phyloP scores from a whole-genome alignment of 2,113 vertebrate genomes.

The Cinclus cinclus region DNA sequence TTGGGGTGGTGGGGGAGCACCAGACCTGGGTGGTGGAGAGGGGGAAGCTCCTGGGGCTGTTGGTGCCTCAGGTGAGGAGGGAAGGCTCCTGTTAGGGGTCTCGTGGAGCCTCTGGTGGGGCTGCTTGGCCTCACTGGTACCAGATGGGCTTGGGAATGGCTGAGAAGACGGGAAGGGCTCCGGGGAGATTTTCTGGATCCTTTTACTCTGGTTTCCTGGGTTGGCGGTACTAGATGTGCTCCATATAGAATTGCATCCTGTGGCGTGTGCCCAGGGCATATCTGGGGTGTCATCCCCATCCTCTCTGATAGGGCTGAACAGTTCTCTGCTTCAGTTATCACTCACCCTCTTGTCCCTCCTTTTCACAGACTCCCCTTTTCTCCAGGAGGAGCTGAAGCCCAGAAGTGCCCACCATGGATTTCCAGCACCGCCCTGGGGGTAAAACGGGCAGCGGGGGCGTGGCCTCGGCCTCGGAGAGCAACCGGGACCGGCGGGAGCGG shows the following conservation, averaged over 20 bases:
- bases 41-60: neutral
- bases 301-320: fast-evolving
- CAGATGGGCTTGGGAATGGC: too few species aligned
- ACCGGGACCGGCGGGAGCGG: constrained; percentile 90
- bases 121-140: neutral
- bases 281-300: fast-evolving
- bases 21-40: neutral
- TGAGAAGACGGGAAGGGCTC: neutral
- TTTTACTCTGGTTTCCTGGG: neutral
- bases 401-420: constrained; percentile 82
- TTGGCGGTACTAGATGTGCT: too few species aligned
- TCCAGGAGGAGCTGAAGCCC: neutral
- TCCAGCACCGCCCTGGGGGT: constrained; percentile 94
- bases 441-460: constrained; percentile 96
- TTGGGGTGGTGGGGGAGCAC: too few species aligned
- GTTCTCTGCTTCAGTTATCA: fast-evolving
- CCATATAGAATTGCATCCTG: fast-evolving
- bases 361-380: neutral
- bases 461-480: constrained; percentile 94
- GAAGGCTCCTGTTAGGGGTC: too few species aligned
- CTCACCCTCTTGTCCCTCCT: fast-evolving
- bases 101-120: neutral
- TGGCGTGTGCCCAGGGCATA: fast-evolving
- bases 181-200: neutral
- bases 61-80: fast-evolving